phyloP scores from a whole-genome alignment of 1,140 invertebrate species.

The Hyphantria cunea region DNA sequence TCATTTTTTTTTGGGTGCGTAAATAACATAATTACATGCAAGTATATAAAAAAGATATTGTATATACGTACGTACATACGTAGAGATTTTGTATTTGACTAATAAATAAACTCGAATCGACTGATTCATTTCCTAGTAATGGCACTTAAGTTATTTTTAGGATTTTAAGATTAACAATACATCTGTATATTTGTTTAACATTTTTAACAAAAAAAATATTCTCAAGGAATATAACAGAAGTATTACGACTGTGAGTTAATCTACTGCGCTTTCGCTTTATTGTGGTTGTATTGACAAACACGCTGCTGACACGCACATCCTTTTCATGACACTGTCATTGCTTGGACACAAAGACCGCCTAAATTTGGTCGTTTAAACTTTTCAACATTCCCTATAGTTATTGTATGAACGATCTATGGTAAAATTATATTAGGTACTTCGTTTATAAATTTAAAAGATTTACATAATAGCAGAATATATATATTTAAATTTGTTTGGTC shows the following conservation, averaged over 20 bases:
- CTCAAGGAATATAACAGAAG: background rate
- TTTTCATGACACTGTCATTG: constrained; percentile 33
- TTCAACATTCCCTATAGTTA: constrained; percentile 21
- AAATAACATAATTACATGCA: too few relatives aligned
- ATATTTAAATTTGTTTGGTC: too few relatives aligned
- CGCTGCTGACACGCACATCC: constrained; percentile 36
- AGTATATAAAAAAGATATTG: too few relatives aligned
- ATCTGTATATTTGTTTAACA: too few relatives aligned
- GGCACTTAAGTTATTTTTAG: too few relatives aligned
- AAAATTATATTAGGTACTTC: constrained; percentile 11
- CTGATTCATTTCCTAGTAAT: too few relatives aligned
- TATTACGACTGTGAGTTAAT: background rate
- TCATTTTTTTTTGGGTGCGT: too few relatives aligned
- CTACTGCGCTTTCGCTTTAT: background rate
- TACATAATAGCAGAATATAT: constrained; percentile 1
- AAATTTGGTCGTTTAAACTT: constrained; percentile 30
- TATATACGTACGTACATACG: too few relatives aligned
- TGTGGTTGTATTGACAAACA: constrained; percentile 27
- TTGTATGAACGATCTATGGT: constrained; percentile 12
- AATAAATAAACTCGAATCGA: too few relatives aligned
- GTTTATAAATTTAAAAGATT: constrained; percentile 24
- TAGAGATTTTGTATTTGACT: too few relatives aligned
- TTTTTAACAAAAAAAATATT: too few relatives aligned
- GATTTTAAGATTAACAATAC: too few relatives aligned
- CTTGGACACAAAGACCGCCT: constrained; percentile 16